Evolutionary conservation across 2,888 invertebrate species (phyloP), one percentile per base, ranked within the genome.

Genomic region (Drepana falcataria): DNA sequence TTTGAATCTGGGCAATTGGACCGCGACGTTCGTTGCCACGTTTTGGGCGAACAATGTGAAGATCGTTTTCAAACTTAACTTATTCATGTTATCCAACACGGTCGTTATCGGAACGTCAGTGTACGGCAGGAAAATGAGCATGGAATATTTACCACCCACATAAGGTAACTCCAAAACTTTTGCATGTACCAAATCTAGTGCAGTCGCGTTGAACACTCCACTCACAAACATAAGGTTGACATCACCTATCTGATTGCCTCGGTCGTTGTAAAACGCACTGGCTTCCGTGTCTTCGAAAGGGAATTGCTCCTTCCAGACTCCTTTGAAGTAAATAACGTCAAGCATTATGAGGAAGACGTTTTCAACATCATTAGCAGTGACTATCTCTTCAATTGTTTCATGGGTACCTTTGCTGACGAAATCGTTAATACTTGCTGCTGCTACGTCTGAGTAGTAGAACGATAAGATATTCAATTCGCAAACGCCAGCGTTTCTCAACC

Each of bases 91-190:
- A 0, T 90, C 79, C 1, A 94, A 73, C 1, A 94, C 87, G 2
- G 76, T 77, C 2, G 75, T 69, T 2, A 92, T 55, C 1, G 82
- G 69, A 21, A 84, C 80, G 35, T 87, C 87, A 40, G 78, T 73
- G 53, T 86, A 74, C 0, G 95, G 95, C 37, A 95, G 69, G 57
- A 94, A 81, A 2, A 95, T 66, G 4, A 94, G 77, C 94, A 95
- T 95, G 0, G 93, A 93, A 56, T 92, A 91, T 54, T 91, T 87
- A 7, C 68, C 68, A 1, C 68, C 71, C 0, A 75, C 85, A 47
- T 87, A 91, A 0, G 87, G 87, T 4, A 91, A 56, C 59, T 91
- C 87, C 2, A 89, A 41, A 0, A 89, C 79, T 33, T 57, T 62
- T 0, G 87, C 81, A 2, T 75, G 57, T 6, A 91, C 66, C 44